Base-by-base conservation (phyloP, 2,888 invertebrate species). In the Drosophila longiperda region DNA sequence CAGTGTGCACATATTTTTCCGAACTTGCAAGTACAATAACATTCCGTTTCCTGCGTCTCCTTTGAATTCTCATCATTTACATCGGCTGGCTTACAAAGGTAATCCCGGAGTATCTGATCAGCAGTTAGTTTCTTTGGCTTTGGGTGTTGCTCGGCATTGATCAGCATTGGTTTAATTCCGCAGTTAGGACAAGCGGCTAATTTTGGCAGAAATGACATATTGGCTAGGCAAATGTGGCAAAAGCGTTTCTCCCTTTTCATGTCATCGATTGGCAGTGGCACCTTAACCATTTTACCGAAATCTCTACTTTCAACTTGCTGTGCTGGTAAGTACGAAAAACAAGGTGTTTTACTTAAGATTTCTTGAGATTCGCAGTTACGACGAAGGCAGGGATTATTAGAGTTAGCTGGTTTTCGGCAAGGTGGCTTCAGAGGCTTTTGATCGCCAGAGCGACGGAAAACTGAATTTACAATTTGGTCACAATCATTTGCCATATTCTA, bases 101-200 rank as follows among this genome's bases (percentile, higher is more conserved):
- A 91, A 38, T 90, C 80, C 3, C 75, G 55, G 0, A 92, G 55
- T 11, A 92, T 86, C 60, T 92, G 73, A 20, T 91, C 88, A 1
- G 90, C 91, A 2, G 89, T 89, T 3, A 85, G 33, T 34, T 86
- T 78, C 11, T 86, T 89, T 23, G 88, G 59, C 36, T 89, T 83
- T 5, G 69, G 69, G 17, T 76, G 83, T 29, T 90, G 75, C 6
- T 75, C 29, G 4, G 26, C 69, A 12, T 80, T 63, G 26, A 82
- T 62, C 0, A 90, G 90, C 50, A 89, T 75, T 3, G 91, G 90
- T 42, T 91, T 91, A 53, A 89, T 78, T 3, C 91, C 88, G 67
- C 92, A 92, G 61, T 90, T 91, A 1, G 91, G 92, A 54, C 92
- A 91, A 0, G 92, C 85, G 3, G 93, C 93, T 83, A 94, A 92